A percentile compares a stretch with the other conserved stretches of the same genome.
These are phyloP conservation scores for Formica selysi DNA, from an alignment of 1,140 invertebrate species.

Conservation along the genomic window DNA sequence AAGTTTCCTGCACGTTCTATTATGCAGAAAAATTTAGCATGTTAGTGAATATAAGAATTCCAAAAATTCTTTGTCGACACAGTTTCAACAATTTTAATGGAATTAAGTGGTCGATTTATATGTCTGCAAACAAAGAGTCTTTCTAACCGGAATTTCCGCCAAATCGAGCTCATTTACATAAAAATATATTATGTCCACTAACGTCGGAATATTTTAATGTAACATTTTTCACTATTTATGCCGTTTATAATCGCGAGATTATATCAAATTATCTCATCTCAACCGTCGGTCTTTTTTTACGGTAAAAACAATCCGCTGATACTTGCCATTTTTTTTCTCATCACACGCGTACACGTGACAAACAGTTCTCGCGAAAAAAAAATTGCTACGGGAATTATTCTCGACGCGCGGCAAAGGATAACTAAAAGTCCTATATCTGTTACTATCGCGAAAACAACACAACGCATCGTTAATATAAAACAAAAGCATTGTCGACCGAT, in stretches of 20 bases:
- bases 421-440: slow-evolving; percentile 39
- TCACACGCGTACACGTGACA: background rate
- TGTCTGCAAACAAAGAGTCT: slow-evolving; percentile 30
- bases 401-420: slow-evolving; percentile 3
- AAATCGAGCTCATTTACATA: slow-evolving; percentile 11
- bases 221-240: background rate
- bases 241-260: background rate
- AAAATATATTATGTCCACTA: slow-evolving; percentile 28
- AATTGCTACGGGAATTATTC: slow-evolving; percentile 39
- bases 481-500: slow-evolving; percentile 19
- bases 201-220: slow-evolving; percentile 7
- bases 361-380: background rate
- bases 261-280: slow-evolving; percentile 17
- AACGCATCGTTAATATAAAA: slow-evolving; percentile 43
- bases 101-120: slow-evolving; percentile 54
- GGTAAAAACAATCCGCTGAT: background rate
- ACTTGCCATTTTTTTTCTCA: background rate
- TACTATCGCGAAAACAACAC: slow-evolving; percentile 10
- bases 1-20: background rate
- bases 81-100: slow-evolving; percentile 35
- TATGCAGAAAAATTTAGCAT: background rate
- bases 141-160: slow-evolving; percentile 33
- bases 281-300: background rate
- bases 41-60: slow-evolving; percentile 42
- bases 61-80: slow-evolving; percentile 34